Base-by-base conservation (phyloP, 2,888 invertebrate species). In the Labia minor region DNA sequence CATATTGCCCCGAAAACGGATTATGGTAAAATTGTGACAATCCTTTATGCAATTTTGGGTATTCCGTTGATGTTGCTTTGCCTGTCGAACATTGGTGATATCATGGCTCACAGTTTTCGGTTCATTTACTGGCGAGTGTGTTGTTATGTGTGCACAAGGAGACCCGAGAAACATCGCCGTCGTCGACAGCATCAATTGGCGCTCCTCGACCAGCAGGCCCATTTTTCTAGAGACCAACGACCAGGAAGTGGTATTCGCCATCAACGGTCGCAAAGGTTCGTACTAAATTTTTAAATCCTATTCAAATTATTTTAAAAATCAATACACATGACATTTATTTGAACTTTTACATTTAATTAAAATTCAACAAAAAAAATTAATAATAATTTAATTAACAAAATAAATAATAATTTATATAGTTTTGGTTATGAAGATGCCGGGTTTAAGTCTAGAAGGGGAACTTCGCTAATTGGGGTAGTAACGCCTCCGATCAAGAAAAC, bases 31-130 rank as follows among this genome's bases (percentile, higher is more conserved):
- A 90, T 95, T 71, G 90, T 93, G 71, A 96, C 96, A 14, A 95
- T 96, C 74, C 89, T 96, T 77, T 96, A 96, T 79, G 95, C 95
- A 20, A 95, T 96, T 75, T 83, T 95, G 71, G 96, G 92, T 63
- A 96, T 96, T 72, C 96, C 96, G 0, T 81, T 96, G 71, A 95
- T 96, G 94, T 83, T 96, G 73, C 84, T 96, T 18, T 96, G 95
- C 74, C 83, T 96, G 71, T 94, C 95, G 66, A 95, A 92, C 79
- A 94, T 94, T 73, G 94, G 95, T 4, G 93, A 94, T 76, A 89
- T 93, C 70, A 92, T 95, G 92, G 94, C 94, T 1, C 91, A 92
- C 63, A 92, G 92, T 6, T 95, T 95, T 81, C 87, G 92, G 71
- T 93, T 94, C 75, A 79, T 94, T n/a, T 95, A 95, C 76, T 94